Evolutionary conservation across 2,113 vertebrate species (phyloP).

Genomic region (Alectura lathami): DNA sequence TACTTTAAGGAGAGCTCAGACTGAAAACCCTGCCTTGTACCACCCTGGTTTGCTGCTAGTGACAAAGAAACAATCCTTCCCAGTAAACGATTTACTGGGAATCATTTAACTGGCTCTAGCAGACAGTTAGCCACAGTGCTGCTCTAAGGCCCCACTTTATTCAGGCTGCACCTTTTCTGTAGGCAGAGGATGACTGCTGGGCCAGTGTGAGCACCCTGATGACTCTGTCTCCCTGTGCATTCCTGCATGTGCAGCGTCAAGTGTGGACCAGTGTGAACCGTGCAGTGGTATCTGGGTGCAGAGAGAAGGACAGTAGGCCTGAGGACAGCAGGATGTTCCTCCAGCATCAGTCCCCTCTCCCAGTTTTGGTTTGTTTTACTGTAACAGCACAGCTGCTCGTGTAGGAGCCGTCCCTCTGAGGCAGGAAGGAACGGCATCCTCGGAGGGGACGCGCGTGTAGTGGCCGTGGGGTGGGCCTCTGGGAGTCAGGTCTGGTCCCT

Average conservation of each 20-base stretch:
- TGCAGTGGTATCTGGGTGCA: neutral
- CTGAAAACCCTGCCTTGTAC: neutral
- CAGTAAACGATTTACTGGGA: neutral
- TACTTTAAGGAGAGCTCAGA: neutral
- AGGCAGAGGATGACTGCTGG: neutral
- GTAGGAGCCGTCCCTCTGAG: rapidly evolving
- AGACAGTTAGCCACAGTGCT: neutral
- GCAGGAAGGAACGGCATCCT: neutral
- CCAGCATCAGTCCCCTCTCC: neutral
- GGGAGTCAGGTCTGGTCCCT: neutral
- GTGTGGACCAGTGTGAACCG: neutral
- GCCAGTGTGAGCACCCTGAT: neutral
- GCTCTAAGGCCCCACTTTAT: neutral
- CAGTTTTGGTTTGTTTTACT: neutral
- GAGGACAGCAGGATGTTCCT: neutral
- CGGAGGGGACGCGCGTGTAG: neutral
- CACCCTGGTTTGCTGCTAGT: neutral
- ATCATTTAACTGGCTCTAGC: neutral
- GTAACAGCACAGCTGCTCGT: neutral
- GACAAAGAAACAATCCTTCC: neutral
- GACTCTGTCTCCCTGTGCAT: neutral
- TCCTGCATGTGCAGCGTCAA: neutral
- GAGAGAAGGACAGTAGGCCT: neutral
- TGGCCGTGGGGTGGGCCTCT: neutral
- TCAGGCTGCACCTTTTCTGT: neutral